phyloP scores from a whole-genome alignment of 2,888 invertebrate genomes.

The Lasioglossum leucozonium region DNA sequence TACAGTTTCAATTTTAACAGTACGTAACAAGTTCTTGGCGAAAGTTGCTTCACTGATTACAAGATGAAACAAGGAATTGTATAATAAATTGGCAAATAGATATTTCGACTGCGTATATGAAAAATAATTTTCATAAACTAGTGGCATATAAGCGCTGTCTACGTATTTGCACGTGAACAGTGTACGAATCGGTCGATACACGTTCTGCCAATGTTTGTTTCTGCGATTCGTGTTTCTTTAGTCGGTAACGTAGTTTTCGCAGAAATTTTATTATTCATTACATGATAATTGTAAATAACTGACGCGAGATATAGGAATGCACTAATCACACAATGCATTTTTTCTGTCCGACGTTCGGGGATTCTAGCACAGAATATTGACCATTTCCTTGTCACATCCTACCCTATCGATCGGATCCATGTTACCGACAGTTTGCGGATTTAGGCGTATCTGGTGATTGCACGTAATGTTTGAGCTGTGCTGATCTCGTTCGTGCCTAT shows the following conservation, averaged over 20 bases:
- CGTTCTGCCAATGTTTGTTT: conserved; percentile 7
- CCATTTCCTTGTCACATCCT: not conserved
- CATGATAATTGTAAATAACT: not conserved
- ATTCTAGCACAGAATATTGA: no score
- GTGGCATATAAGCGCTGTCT: conserved; percentile 43
- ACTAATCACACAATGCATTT: not conserved
- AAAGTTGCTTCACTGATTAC: not conserved
- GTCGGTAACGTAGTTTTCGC: conserved; percentile 35
- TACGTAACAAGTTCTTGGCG: not conserved
- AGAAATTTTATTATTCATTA: not conserved
- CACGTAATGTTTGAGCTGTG: no score
- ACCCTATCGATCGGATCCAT: no score
- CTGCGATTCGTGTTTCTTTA: conserved; percentile 23
- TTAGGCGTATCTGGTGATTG: no score
- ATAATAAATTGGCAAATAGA: not conserved
- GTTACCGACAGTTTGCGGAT: no score
- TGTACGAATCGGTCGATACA: conserved; percentile 35
- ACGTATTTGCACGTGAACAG: not conserved
- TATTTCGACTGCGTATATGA: not conserved
- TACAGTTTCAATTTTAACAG: not conserved
- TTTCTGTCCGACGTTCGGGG: not conserved
- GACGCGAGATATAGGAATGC: not conserved
- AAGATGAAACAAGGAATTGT: not conserved
- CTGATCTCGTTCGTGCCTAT: no score
- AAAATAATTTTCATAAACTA: not conserved